phyloP scores from a whole-genome alignment of 2,888 invertebrate genomes.

The Keiferia lycopersicella region DNA sequence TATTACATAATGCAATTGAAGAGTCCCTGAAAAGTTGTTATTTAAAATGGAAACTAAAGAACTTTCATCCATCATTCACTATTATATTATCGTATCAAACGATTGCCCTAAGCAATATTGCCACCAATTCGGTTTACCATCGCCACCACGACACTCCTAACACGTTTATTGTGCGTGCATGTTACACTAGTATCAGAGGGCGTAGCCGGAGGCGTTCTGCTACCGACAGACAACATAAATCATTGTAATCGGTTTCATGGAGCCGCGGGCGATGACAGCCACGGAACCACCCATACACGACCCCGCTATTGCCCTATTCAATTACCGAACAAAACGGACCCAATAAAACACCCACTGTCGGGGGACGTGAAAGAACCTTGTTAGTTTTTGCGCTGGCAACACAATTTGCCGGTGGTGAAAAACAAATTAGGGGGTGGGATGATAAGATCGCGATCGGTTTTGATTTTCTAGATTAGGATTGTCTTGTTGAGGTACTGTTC shows the following conservation, averaged over 20 bases:
- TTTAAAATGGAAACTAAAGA: not conserved
- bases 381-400: slow-evolving; percentile 55
- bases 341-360: slow-evolving; percentile 40
- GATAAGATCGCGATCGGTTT: not conserved
- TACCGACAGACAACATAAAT: slow-evolving; percentile 51
- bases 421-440: slow-evolving; percentile 21
- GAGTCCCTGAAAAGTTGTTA: not conserved
- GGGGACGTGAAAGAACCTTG: slow-evolving; percentile 33
- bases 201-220: slow-evolving; percentile 41
- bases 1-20: not conserved
- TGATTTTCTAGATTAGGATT: slow-evolving; percentile 45
- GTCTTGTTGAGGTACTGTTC: not conserved
- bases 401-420: slow-evolving; percentile 32
- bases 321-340: slow-evolving; percentile 50
- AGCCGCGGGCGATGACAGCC: slow-evolving; percentile 43
- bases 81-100: not conserved
- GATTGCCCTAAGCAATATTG: not conserved
- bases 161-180: slow-evolving; percentile 19
- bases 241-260: slow-evolving; percentile 51
- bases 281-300: slow-evolving; percentile 29
- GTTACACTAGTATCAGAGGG: slow-evolving; percentile 11
- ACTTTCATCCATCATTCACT: not conserved
- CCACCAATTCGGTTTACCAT: slow-evolving; percentile 16
- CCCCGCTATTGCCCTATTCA: slow-evolving; percentile 46
- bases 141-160: slow-evolving; percentile 5